A percentile compares a stretch with the other conserved stretches of the same genome.
phyloP scores from a whole-genome alignment of 1,140 invertebrate genomes.

The Heliconius nattereri region DNA sequence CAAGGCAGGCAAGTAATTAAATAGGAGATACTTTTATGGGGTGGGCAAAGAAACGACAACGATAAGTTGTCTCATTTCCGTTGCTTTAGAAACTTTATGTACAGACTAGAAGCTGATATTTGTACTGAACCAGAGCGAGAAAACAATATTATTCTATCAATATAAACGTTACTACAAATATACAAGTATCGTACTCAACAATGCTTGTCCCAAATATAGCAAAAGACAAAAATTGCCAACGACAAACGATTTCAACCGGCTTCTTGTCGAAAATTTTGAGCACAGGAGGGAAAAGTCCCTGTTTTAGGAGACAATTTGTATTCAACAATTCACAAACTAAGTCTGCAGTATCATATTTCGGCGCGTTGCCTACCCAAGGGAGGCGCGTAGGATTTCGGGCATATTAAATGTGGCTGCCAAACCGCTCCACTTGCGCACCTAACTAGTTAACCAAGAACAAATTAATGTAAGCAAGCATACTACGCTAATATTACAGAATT shows the following conservation, averaged over 20 bases:
- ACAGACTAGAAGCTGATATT: no score
- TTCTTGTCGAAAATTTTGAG: neutral
- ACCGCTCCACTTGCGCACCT: conserved; percentile 2
- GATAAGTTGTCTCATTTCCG: no score
- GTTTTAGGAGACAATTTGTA: conserved; percentile 8
- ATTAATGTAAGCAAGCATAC: conserved; percentile 17
- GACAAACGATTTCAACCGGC: neutral
- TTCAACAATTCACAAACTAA: conserved; percentile 7
- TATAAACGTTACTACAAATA: no score
- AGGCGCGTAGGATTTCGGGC: conserved; percentile 5
- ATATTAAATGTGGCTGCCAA: conserved; percentile 12
- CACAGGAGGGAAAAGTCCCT: neutral
- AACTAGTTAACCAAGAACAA: conserved; percentile 20
- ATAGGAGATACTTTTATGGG: no score
- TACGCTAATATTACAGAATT: neutral
- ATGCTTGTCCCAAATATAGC: no score
- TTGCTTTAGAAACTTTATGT: no score
- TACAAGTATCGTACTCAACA: no score
- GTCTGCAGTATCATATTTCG: conserved; percentile 16
- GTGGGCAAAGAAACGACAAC: no score
- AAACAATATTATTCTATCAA: no score
- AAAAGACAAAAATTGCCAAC: no score
- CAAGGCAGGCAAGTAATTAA: no score
- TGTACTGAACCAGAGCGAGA: no score
- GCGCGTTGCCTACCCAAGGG: neutral